These are phyloP conservation scores for Raphicerus campestris DNA, from an alignment of 2,113 vertebrate species.

Conservation along the genomic window DNA sequence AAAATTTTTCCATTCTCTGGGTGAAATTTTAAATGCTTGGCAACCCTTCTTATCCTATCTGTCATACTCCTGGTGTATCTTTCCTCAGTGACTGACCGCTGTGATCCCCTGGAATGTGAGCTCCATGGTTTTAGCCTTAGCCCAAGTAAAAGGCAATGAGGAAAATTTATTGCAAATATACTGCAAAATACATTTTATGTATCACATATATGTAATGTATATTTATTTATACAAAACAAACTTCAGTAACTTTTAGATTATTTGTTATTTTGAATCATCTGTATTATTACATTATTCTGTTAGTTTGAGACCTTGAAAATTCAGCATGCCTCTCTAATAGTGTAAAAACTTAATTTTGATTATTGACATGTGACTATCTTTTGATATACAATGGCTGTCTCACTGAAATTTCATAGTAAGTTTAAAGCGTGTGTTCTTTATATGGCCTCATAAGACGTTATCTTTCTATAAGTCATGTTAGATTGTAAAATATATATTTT, in stretches of 20 bases:
- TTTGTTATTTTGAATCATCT: neutral
- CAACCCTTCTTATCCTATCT: neutral
- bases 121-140: neutral
- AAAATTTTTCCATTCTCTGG: neutral
- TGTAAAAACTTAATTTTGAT: slow-evolving; percentile 12
- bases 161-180: neutral
- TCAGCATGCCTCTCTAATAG: neutral
- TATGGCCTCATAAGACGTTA: neutral
- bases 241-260: neutral
- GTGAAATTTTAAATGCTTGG: neutral
- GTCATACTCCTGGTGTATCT: neutral
- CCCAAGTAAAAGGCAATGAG: neutral
- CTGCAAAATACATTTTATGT: neutral
- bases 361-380: neutral
- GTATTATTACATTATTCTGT: neutral
- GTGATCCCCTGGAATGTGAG: neutral
- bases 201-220: neutral
- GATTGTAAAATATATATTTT: neutral
- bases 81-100: neutral
- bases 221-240: neutral
- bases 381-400: neutral
- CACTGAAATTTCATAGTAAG: slow-evolving; percentile 22
- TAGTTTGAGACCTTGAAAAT: slow-evolving; percentile 2
- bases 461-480: neutral
- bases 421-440: neutral